A percentile compares a stretch with the other conserved stretches of the same genome.
Evolutionary conservation across 2,113 vertebrate genomes (phyloP).

Genomic region (Misgurnus anguillicaudatus): DNA sequence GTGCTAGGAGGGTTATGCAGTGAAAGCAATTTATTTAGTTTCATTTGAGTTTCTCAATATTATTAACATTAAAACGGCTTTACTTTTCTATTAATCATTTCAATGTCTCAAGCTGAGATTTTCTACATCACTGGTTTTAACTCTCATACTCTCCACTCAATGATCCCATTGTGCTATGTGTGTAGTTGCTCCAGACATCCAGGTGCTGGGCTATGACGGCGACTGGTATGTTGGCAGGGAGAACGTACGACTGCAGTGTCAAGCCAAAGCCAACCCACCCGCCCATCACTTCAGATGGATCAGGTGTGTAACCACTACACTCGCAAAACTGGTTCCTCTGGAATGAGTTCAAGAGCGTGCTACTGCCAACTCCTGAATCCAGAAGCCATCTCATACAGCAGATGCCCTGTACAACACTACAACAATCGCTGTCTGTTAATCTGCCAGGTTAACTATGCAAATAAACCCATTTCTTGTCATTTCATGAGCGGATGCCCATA

Average conservation of each 20-base stretch:
- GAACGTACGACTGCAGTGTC: constrained; percentile 91
- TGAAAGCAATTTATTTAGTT: too few relatives aligned
- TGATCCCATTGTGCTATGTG: constrained; percentile 50
- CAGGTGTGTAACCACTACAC: constrained; percentile 63
- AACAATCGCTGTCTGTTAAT: not conserved
- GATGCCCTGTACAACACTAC: not conserved
- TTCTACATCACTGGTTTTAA: not conserved
- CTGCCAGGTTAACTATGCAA: constrained; percentile 4
- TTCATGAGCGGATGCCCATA: not conserved
- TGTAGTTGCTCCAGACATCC: constrained; percentile 92
- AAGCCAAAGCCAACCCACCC: constrained; percentile 93
- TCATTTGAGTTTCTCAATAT: too few relatives aligned
- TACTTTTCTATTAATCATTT: too few relatives aligned
- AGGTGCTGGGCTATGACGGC: constrained; percentile 91
- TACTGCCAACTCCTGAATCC: constrained; percentile 9
- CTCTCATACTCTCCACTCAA: constrained; percentile 42
- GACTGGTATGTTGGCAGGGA: constrained; percentile 93
- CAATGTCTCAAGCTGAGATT: too few relatives aligned
- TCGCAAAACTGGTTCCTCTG: not conserved
- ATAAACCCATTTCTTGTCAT: not conserved
- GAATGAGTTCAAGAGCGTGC: constrained; percentile 21
- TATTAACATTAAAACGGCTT: too few relatives aligned
- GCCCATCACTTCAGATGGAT: constrained; percentile 81
- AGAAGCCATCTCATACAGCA: constrained; percentile 8
- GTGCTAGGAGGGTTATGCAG: too few relatives aligned